Evolutionary conservation across 1,140 invertebrate species (phyloP).

Genomic region (Zaprionus taronus): DNA sequence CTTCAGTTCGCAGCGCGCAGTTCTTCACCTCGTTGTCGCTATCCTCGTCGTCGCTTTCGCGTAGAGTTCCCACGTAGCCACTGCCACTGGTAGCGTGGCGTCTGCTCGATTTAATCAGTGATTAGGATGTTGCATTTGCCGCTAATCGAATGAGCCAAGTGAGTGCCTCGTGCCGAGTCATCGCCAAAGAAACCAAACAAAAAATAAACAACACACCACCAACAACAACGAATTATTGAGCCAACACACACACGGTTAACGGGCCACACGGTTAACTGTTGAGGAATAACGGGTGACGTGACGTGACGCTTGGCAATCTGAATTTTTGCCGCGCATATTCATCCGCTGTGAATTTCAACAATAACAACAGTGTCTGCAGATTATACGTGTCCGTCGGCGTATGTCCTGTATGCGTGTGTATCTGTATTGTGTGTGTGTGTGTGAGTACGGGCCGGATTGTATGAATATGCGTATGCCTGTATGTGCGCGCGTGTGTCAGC

Average conservation of each 20-base stretch:
- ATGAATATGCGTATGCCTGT: constrained; percentile 29
- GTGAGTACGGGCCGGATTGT: constrained; percentile 20
- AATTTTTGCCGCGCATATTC: constrained; percentile 43
- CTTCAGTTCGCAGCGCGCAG: constrained; percentile 60
- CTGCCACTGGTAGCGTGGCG: constrained; percentile 21
- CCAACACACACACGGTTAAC: constrained; percentile 8
- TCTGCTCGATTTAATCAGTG: constrained; percentile 61
- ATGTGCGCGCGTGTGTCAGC: constrained; percentile 51
- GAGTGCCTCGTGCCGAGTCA: constrained; percentile 41
- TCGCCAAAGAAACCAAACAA: neutral
- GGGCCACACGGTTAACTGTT: neutral
- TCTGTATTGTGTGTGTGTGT: neutral
- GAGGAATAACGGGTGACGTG: constrained; percentile 32
- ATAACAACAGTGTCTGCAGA: constrained; percentile 29
- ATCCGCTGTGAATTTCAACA: constrained; percentile 40
- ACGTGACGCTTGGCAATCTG: constrained; percentile 25
- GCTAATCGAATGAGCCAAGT: constrained; percentile 53
- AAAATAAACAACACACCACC: constrained; percentile 8
- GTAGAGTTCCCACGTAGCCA: constrained; percentile 3
- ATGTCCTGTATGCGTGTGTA: neutral
- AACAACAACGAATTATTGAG: neutral
- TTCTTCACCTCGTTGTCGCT: constrained; percentile 23
- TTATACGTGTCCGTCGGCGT: constrained; percentile 11
- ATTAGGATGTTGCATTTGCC: constrained; percentile 54
- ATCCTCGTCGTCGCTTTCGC: constrained; percentile 2